Evolutionary conservation across 2,888 invertebrate genomes (phyloP), one percentile per base, ranked within the genome.

Genomic region (Syrista parreyssii): DNA sequence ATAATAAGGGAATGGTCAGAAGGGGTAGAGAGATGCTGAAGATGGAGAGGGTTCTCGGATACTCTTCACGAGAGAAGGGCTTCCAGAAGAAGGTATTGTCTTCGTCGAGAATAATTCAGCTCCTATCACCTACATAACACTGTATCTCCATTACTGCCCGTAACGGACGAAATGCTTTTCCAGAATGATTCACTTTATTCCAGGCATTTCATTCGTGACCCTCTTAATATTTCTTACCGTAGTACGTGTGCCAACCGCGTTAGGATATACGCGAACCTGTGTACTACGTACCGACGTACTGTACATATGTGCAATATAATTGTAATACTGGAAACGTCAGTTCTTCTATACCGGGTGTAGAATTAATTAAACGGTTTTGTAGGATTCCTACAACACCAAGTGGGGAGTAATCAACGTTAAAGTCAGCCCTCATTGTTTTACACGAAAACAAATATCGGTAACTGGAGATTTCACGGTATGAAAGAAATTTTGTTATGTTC

Each of bases 291-390:
- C 9, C 40, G 6, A 40, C 1, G 15, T 12, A 23, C 55, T 55
- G 23, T 55, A 55, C 23, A 23, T 55, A 55, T 23, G 55, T 55
- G 23, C 2, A 55, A 55, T 55, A 86, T 83, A 83, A 82, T 82
- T 68, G 79, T 85, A 82, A 84, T 82, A 86, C 80, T 82, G 79
- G 78, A 77, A 74, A 75, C 79, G 82, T 84, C 82, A 81, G 84
- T 87, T 87, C 86, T 87, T 87, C 86, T 81, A 32, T 68, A 75
- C 68, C 79, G 79, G 76, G 82, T 82, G 79, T 80, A 77, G 86
- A 86, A 87, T 88, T 87, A 86, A 88, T 88, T 87, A 87, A 87
- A 86, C 74, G 77, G 86, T 85, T 87, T 86, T 86, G 85, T 82
- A 82, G 76, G 23, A 55, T 11, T 76, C 76, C 74, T 75, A 69